Conservation (phyloP, 2,888 invertebrate species). For the Lysandra bellargus region DNA sequence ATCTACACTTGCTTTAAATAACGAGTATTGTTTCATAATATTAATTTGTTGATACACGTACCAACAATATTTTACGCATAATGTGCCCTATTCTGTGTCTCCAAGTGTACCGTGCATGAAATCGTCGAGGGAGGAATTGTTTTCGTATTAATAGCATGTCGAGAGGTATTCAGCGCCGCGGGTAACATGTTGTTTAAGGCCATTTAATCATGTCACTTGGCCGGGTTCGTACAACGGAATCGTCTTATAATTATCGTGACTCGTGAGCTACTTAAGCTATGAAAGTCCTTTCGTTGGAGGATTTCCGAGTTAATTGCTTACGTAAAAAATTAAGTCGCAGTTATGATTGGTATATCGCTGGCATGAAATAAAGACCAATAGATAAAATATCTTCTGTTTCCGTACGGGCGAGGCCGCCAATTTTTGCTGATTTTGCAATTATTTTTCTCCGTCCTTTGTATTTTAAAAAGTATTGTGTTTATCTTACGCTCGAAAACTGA, state of each 20-base stretch:
- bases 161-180: constrained; percentile 61
- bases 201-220: constrained; percentile 52
- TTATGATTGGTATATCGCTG: too few relatives aligned
- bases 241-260: constrained; percentile 12
- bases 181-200: constrained; percentile 57
- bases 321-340: neutral
- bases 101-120: constrained; percentile 55
- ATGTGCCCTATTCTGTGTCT: constrained; percentile 43
- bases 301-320: neutral
- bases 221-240: neutral
- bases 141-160: constrained; percentile 78
- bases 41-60: constrained; percentile 41
- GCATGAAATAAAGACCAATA: too few relatives aligned
- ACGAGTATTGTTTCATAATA: too few relatives aligned
- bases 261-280: constrained; percentile 6
- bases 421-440: too few relatives aligned
- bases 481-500: too few relatives aligned
- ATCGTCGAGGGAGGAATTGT: constrained; percentile 75
- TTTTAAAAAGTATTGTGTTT: too few relatives aligned
- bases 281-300: neutral
- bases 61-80: neutral
- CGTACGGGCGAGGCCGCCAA: too few relatives aligned
- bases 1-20: too few relatives aligned
- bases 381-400: too few relatives aligned
- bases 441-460: too few relatives aligned